Conservation (phyloP, 2,113 vertebrate genomes). For the Jacana jacana region DNA sequence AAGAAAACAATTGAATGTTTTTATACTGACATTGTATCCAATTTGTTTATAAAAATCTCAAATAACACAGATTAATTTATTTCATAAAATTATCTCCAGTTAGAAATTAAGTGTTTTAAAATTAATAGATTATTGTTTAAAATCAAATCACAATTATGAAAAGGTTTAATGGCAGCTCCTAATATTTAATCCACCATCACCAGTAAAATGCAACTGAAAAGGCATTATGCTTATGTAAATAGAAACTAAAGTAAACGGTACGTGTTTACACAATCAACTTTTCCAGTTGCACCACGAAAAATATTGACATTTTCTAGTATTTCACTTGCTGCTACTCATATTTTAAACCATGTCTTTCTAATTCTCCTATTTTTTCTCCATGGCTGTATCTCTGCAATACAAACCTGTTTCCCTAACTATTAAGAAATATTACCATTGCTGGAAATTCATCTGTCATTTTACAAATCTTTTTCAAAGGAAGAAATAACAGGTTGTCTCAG, state of each 20-base stretch:
- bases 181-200: background rate
- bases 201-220: background rate
- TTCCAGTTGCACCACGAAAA: background rate
- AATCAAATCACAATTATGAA: background rate
- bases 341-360: slow-evolving; percentile 56
- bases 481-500: slow-evolving; percentile 73
- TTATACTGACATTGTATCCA: background rate
- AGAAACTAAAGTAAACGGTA: background rate
- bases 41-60: background rate
- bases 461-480: slow-evolving; percentile 60
- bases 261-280: background rate
- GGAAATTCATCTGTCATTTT: slow-evolving; percentile 73
- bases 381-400: background rate
- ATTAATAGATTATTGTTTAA: background rate
- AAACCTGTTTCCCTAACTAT: slow-evolving; percentile 41
- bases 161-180: background rate
- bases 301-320: background rate
- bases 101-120: background rate
- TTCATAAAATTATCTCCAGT: background rate
- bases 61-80: background rate
- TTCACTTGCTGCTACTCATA: slow-evolving; percentile 29
- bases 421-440: slow-evolving; percentile 59
- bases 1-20: background rate
- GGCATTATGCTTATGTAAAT: background rate
- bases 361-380: slow-evolving; percentile 53